phyloP scores from a whole-genome alignment of 1,140 invertebrate genomes.

The Heterodera schachtii region DNA sequence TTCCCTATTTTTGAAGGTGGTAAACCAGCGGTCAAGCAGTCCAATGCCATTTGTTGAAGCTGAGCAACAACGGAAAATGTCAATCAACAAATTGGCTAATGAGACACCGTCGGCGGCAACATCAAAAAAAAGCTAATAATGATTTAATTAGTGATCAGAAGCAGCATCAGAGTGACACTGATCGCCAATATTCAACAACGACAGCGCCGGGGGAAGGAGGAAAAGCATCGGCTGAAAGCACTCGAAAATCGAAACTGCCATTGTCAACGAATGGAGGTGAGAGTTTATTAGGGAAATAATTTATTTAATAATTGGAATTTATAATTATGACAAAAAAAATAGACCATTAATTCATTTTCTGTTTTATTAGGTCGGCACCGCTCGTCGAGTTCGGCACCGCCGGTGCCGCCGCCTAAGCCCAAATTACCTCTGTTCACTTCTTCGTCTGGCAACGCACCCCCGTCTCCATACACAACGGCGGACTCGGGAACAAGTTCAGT shows the following conservation, averaged over 20 bases:
- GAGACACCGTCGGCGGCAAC: neutral
- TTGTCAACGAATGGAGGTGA: neutral
- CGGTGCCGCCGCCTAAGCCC: neutral
- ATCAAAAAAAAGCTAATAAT: too few relatives aligned
- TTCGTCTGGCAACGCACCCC: neutral
- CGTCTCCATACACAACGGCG: neutral
- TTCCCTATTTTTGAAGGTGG: neutral
- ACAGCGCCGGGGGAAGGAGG: neutral
- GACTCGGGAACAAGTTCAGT: conserved; percentile 10
- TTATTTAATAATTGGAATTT: too few relatives aligned
- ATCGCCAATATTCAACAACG: too few relatives aligned
- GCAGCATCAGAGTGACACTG: too few relatives aligned
- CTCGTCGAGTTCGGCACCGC: conserved; percentile 6
- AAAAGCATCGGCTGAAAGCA: neutral
- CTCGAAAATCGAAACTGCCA: neutral
- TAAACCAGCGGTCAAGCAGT: neutral
- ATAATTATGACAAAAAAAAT: neutral
- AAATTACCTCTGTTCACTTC: neutral
- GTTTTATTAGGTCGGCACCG: conserved; percentile 1
- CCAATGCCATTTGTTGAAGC: neutral
- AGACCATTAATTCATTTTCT: conserved; percentile 1
- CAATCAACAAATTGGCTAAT: neutral
- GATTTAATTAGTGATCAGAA: too few relatives aligned
- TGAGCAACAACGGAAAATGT: neutral
- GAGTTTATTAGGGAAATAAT: neutral